Evolutionary conservation across 2,888 invertebrate genomes (phyloP), one percentile per base, ranked within the genome.

Genomic region (Drepana falcataria): DNA sequence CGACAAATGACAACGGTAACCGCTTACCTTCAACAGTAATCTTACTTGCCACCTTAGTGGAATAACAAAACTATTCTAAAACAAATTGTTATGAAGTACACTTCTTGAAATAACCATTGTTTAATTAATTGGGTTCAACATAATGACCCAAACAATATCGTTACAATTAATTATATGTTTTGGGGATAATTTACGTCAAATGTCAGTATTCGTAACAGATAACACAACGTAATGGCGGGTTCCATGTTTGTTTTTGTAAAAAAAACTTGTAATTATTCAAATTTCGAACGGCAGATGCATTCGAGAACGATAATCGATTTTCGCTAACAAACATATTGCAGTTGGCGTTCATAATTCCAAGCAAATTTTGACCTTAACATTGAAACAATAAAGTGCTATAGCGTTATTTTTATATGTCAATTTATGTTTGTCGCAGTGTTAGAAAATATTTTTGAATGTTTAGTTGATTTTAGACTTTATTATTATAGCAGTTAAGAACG

Each of bases 211-310:
- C 69, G 73, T 75, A 73, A 78, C 77, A 78, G 80, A 78, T 79
- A 80, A 73, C 68, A 61, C 68, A 65, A 67, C 67, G 63, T 84
- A 85, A 86, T 84, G 78, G 74, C 70, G 59, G 73, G 70, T 65
- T 77, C 66, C 69, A 63, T 74, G 69, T 74, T 74, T 81, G 79
- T 83, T 79, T 82, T 77, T 76, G 9, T 9, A 79, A 77, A 75
- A 75, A 68, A 76, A 78, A 79, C 79, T 74, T 78, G 81, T 85
- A 81, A 89, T 88, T 88, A 88, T 87, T 88, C 77, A 87, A 89
- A 88, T 85, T 85, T 83, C 61, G 83, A 85, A 85, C 79, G 74
- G 85, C 89, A 88, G 88, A 89, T 89, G 89, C 79, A 75, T 79
- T 71, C 72, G 70, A 68, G 73, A 77, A 74, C 76, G 77, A 67